Evolutionary conservation across 2,888 invertebrate species (phyloP), one percentile per base, ranked within the genome.

Genomic region (Ferrisia virgata): DNA sequence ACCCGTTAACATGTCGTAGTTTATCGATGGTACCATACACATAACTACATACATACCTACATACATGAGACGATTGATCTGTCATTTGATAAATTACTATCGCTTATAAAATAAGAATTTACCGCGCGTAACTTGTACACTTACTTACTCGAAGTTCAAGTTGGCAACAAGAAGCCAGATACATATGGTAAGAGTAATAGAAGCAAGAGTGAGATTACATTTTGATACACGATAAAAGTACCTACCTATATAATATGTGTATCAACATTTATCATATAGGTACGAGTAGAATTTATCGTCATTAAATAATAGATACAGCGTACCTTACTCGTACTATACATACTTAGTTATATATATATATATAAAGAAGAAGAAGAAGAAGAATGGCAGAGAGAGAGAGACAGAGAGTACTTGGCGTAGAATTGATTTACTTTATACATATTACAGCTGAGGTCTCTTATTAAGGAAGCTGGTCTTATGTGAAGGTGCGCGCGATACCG

Each of bases 361-460:
- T 15, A 43, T 15, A n/a, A n/a, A n/a, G n/a, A n/a, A n/a, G n/a
- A n/a, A n/a, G n/a, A n/a, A n/a, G n/a, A n/a, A n/a, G n/a, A n/a
- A n/a, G n/a, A n/a, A n/a, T n/a, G n/a, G n/a, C n/a, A n/a, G n/a
- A n/a, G n/a, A n/a, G n/a, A n/a, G n/a, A n/a, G n/a, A n/a, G n/a
- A n/a, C n/a, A 6, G 22, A 22, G 53, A 64, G 64, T 15, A 64
- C 64, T 64, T 28, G 64, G 64, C 64, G 53, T 18, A 33, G 69
- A 69, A 76, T 76, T 76, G 72, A 76, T 76, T 76, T 76, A 76
- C 25, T 76, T 76, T 72, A n/a, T 72, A 47, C 72, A 72, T 72
- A 72, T n/a, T n/a, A n/a, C 6, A n/a, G 15, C n/a, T 33, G 72
- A 33, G 36, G 72, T 76, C 33, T n/a, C n/a, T n/a, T 76, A 36